phyloP scores from a whole-genome alignment of 2,797 vertebrate genomes.

The Heteromormyrus szaboi region DNA sequence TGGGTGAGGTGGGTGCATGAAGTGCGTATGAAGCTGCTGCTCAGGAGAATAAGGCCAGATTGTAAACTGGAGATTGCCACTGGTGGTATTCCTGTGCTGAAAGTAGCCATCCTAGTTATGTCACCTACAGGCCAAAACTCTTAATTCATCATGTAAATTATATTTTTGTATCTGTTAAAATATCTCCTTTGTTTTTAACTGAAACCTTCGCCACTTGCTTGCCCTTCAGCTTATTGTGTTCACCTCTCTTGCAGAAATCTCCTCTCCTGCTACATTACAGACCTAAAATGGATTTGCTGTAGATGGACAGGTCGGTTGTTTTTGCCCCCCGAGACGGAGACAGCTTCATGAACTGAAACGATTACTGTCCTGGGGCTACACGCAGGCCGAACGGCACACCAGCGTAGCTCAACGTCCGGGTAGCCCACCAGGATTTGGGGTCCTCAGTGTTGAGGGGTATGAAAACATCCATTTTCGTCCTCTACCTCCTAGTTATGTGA shows the following conservation, averaged over 20 bases:
- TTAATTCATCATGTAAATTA: not conserved
- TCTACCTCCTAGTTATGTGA: constrained; percentile 69
- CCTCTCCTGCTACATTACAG: constrained; percentile 99
- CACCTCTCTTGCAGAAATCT: constrained; percentile 76
- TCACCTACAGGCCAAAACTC: not conserved
- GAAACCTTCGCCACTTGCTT: not conserved
- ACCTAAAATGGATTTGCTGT: constrained; percentile 99
- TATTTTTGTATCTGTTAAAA: not conserved
- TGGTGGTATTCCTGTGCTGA: not conserved
- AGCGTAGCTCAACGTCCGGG: not conserved
- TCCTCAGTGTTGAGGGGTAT: constrained; percentile 48
- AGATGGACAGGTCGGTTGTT: constrained; percentile 64
- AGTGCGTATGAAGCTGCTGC: not conserved
- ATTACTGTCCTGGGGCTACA: constrained; percentile 59
- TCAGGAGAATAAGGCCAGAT: not conserved
- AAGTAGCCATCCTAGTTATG: not conserved
- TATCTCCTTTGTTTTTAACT: constrained; percentile 3
- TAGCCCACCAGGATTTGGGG: constrained; percentile 60
- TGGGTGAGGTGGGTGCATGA: not conserved
- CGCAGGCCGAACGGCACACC: not conserved
- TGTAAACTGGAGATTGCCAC: not conserved
- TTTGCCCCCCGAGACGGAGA: constrained; percentile 56
- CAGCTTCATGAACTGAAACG: constrained; percentile 68
- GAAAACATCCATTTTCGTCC: constrained; percentile 47
- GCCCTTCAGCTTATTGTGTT: constrained; percentile 6